Conservation (phyloP, 2,113 vertebrate species). For the Lepidothrix coronata region DNA sequence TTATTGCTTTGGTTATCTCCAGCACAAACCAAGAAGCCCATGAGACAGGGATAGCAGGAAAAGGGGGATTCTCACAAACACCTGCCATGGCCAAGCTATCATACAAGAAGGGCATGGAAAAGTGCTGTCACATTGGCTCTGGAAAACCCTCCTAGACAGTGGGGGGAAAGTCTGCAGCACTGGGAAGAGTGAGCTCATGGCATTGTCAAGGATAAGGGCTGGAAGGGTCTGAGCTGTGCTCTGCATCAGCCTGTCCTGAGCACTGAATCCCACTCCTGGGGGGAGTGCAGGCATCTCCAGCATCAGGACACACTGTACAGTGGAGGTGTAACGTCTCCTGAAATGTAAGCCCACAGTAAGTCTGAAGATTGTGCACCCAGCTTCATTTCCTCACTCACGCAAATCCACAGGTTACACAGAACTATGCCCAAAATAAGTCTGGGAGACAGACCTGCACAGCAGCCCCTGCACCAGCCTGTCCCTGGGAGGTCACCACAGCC, state of each 20-base stretch:
- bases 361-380: not conserved
- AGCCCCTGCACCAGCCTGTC: not conserved
- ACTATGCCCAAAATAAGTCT: too few species aligned
- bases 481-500: not conserved
- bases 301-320: not conserved
- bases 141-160: not conserved
- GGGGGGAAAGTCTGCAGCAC: not conserved
- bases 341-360: accelerated
- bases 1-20: not conserved
- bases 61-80: not conserved
- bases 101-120: not conserved
- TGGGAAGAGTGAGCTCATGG: not conserved
- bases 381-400: not conserved
- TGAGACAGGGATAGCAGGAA: not conserved
- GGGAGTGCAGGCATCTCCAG: accelerated
- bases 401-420: not conserved
- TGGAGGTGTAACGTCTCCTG: not conserved
- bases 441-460: not conserved
- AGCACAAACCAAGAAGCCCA: not conserved
- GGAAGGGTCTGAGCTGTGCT: not conserved
- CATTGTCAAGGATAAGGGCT: not conserved
- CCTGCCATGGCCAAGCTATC: not conserved
- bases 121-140: not conserved
- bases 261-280: not conserved
- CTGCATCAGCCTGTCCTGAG: not conserved